phyloP scores from a whole-genome alignment of 2,113 vertebrate genomes.

The Rhinoptilus africanus region DNA sequence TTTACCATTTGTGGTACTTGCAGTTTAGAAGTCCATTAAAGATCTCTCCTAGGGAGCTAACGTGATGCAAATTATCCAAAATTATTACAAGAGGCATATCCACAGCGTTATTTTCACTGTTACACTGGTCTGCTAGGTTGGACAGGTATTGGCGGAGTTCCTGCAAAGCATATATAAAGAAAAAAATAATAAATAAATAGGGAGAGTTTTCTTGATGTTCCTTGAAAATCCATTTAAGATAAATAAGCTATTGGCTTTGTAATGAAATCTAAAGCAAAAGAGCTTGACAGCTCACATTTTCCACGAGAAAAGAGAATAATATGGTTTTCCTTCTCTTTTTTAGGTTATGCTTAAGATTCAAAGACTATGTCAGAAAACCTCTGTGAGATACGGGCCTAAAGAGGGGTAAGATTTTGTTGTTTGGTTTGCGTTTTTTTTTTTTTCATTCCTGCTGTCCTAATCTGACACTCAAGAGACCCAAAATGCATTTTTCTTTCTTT shows the following conservation, averaged over 20 bases:
- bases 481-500: not conserved
- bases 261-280: not conserved
- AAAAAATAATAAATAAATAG: not conserved
- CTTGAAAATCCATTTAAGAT: not conserved
- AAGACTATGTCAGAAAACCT: not conserved
- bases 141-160: conserved; percentile 94
- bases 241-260: not conserved
- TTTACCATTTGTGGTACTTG: conserved; percentile 92
- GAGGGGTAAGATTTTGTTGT: not conserved
- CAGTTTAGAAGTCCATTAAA: conserved; percentile 96
- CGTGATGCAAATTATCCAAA: conserved; percentile 93
- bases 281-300: not conserved
- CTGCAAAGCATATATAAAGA: conserved; percentile 52
- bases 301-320: not conserved
- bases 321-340: not conserved
- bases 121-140: conserved; percentile 91
- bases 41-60: conserved; percentile 94
- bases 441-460: not conserved
- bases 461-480: not conserved
- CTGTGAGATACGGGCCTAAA: not conserved
- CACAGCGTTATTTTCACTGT: conserved; percentile 76
- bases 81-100: conserved; percentile 94
- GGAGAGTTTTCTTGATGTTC: not conserved
- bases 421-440: not conserved
- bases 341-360: not conserved